Evolutionary conservation across 2,888 invertebrate species (phyloP).

Genomic region (Thymelicus sylvestris): DNA sequence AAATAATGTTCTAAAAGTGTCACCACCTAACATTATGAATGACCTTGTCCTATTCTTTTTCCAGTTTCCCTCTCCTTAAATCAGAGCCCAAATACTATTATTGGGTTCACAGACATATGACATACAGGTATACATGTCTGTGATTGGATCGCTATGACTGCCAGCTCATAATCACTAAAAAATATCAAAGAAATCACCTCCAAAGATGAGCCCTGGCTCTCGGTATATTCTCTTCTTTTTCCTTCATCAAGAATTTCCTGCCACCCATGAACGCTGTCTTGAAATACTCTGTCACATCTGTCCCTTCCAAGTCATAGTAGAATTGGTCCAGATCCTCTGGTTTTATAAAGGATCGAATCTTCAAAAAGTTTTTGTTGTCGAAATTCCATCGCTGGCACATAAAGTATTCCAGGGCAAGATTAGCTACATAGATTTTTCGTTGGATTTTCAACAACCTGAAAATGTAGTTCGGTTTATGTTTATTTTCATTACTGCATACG

Average conservation of each 20-base stretch:
- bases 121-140: no score
- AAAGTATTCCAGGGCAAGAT: slow-evolving; percentile 90
- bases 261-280: slow-evolving; percentile 84
- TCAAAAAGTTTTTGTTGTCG: slow-evolving; percentile 84
- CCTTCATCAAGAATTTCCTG: slow-evolving; percentile 88
- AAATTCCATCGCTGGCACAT: slow-evolving; percentile 91
- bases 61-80: no score
- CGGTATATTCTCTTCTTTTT: slow-evolving; percentile 84
- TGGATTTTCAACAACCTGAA: slow-evolving; percentile 91
- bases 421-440: slow-evolving; percentile 90
- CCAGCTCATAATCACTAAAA: not conserved
- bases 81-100: no score
- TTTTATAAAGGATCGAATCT: slow-evolving; percentile 72
- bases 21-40: no score
- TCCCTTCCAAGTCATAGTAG: slow-evolving; percentile 82
- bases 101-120: no score
- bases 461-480: not conserved
- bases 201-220: slow-evolving; percentile 75
- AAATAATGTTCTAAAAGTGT: no score
- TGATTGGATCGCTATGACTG: no score
- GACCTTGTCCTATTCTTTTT: no score
- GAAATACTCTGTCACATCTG: slow-evolving; percentile 82
- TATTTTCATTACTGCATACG: no score
- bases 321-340: slow-evolving; percentile 82
- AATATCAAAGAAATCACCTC: slow-evolving; percentile 66